Percentiles rank a stretch among this genome's conserved stretches.
Conservation (phyloP, 2,113 vertebrate species). For the Romanogobio albipinnatus region DNA sequence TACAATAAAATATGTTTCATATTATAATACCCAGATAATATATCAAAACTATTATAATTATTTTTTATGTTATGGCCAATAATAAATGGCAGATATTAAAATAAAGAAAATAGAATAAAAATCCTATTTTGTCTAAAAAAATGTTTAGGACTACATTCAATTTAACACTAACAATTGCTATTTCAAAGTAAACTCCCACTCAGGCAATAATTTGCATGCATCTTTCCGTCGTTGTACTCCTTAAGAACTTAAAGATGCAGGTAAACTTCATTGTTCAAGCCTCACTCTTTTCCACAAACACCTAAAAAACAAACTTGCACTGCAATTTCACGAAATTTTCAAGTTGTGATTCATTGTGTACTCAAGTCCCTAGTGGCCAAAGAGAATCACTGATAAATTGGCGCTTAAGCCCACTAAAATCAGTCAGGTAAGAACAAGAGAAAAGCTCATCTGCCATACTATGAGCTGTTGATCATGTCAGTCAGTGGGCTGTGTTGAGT, state of each 20-base stretch:
- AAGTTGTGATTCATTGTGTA: not conserved
- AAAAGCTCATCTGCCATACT: conserved; percentile 25
- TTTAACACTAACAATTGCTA: not conserved
- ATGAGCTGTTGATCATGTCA: conserved; percentile 54
- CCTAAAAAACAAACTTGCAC: not conserved
- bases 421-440: conserved; percentile 15
- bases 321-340: not conserved
- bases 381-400: conserved; percentile 5
- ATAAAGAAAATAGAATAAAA: no score
- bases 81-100: not conserved
- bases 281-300: not conserved
- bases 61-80: not conserved
- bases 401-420: not conserved
- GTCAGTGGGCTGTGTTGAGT: conserved; percentile 30
- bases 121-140: not conserved
- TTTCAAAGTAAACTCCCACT: not conserved
- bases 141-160: no score
- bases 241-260: not conserved
- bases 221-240: not conserved
- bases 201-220: not conserved
- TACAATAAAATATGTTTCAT: not conserved
- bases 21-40: no score
- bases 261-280: not conserved
- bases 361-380: not conserved
- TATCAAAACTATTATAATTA: not conserved